Conservation (phyloP, 2,888 invertebrate species). For the Cryptophagus acutangulus region DNA sequence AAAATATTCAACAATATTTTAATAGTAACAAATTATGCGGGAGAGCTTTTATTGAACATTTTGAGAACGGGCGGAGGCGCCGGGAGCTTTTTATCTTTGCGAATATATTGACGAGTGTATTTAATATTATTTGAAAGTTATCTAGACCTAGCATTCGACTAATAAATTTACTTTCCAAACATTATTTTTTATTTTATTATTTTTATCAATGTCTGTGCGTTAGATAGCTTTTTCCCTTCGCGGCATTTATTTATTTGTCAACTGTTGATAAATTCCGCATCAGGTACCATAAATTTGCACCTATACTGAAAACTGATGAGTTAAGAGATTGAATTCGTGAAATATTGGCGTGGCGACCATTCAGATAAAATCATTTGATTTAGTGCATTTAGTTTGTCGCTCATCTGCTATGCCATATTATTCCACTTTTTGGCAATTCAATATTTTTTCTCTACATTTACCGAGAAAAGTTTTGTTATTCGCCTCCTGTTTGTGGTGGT, state of each 20-base stretch:
- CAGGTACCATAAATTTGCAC: slow-evolving; percentile 32
- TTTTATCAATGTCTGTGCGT: slow-evolving; percentile 20
- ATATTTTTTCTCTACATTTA: too few species aligned
- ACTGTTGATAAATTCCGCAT: too few species aligned
- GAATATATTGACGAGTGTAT: slow-evolving; percentile 40
- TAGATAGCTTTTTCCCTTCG: slow-evolving; percentile 13
- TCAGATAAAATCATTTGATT: slow-evolving; percentile 4
- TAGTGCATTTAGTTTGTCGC: neutral
- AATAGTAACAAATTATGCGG: neutral
- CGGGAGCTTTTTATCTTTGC: neutral
- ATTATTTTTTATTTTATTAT: slow-evolving; percentile 37
- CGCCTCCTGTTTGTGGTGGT: too few species aligned
- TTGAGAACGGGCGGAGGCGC: slow-evolving; percentile 26
- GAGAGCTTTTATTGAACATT: slow-evolving; percentile 18
- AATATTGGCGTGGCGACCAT: slow-evolving; percentile 27
- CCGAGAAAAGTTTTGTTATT: too few species aligned
- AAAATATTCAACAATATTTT: too few species aligned
- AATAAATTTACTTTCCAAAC: too few species aligned
- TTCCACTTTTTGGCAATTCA: too few species aligned
- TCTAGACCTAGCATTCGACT: slow-evolving; percentile 44
- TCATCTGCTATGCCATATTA: neutral
- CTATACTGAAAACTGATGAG: slow-evolving; percentile 34
- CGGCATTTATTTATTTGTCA: slow-evolving; percentile 33
- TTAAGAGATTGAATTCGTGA: slow-evolving; percentile 40
- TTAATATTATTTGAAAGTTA: slow-evolving; percentile 41